These are phyloP conservation scores for Ophonus ardosiacus DNA, from an alignment of 2,888 invertebrate species.

Conservation along the genomic window DNA sequence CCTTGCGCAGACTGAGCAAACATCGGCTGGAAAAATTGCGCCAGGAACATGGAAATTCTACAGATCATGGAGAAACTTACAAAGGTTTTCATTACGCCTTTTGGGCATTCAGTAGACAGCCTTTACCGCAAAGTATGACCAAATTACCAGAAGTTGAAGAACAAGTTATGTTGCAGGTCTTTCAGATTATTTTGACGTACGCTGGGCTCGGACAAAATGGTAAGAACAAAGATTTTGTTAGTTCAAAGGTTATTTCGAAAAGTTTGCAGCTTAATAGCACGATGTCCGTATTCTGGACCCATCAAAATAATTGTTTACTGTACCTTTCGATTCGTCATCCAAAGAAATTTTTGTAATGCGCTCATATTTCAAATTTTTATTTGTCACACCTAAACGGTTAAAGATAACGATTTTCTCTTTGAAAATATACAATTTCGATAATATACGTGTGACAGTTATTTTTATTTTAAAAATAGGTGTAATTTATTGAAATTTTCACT, in stretches of 20 bases:
- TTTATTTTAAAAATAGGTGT: too few species aligned
- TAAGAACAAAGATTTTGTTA: constrained; percentile 68
- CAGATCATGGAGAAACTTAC: constrained; percentile 88
- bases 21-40: constrained; percentile 88
- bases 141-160: constrained; percentile 92
- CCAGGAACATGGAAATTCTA: constrained; percentile 81
- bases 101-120: constrained; percentile 93
- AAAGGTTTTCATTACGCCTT: constrained; percentile 91
- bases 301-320: too few species aligned
- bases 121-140: constrained; percentile 89
- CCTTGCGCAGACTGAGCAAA: constrained; percentile 90
- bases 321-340: too few species aligned
- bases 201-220: constrained; percentile 88
- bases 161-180: constrained; percentile 91
- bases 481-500: too few species aligned
- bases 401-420: too few species aligned
- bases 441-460: too few species aligned
- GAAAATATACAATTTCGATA: too few species aligned
- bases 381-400: too few species aligned
- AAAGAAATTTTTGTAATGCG: neutral
- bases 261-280: too few species aligned
- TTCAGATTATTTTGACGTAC: constrained; percentile 92
- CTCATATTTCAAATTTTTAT: too few species aligned
- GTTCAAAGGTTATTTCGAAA: neutral
- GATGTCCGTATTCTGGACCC: too few species aligned